These are phyloP conservation scores for Polyergus mexicanus DNA, from an alignment of 1,140 invertebrate species.

Conservation along the genomic window DNA sequence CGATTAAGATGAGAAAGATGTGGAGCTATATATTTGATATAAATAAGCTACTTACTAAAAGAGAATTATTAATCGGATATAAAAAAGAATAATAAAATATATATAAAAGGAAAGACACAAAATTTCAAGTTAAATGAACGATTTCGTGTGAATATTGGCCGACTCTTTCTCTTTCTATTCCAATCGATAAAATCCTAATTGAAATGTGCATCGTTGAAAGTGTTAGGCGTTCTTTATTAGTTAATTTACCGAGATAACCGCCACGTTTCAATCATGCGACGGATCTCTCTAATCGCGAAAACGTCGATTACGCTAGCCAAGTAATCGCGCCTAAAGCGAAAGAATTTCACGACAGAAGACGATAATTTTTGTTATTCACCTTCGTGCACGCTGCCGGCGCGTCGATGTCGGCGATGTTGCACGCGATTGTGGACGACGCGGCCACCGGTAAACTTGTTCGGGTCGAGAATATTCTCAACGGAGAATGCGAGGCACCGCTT, in stretches of 20 bases:
- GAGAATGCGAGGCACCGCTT: constrained; percentile 92
- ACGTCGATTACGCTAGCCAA: background rate
- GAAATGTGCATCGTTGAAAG: constrained; percentile 21
- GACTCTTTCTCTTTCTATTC: constrained; percentile 34
- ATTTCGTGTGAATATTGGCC: background rate
- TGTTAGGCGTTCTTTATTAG: constrained; percentile 34
- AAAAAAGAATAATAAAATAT: background rate
- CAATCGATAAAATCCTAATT: constrained; percentile 42
- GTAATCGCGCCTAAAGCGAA: background rate
- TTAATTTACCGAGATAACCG: constrained; percentile 16
- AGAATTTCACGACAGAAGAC: background rate
- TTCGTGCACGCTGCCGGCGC: constrained; percentile 85
- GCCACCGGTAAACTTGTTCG: constrained; percentile 94
- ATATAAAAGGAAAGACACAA: too few relatives aligned
- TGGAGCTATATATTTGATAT: background rate
- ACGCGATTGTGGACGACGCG: constrained; percentile 77
- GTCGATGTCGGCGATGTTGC: constrained; percentile 83
- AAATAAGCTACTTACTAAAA: background rate
- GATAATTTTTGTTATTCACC: constrained; percentile 79
- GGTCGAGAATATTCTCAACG: constrained; percentile 96
- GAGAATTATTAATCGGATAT: background rate
- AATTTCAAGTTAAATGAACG: background rate
- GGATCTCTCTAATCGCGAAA: background rate
- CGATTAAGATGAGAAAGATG: too few relatives aligned
- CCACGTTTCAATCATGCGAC: background rate